Evolutionary conservation across 2,797 vertebrate genomes (phyloP).

Genomic region (Otolemur crassicaudatus): DNA sequence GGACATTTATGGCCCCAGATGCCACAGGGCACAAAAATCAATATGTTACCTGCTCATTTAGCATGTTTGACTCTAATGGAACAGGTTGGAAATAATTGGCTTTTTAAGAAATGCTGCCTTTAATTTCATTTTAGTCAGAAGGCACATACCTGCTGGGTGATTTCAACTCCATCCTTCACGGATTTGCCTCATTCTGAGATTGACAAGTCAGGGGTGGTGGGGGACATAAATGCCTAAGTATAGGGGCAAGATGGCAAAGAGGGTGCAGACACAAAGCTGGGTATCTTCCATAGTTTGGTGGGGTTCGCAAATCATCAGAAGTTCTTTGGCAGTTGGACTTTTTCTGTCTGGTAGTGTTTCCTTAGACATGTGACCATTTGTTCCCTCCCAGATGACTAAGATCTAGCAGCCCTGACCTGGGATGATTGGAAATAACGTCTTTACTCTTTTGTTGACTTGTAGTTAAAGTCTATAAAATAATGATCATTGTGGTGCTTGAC

Average conservation of each 20-base stretch:
- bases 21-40: conserved; percentile 76
- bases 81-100: conserved; percentile 81
- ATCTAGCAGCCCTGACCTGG: not conserved
- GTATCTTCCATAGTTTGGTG: not conserved
- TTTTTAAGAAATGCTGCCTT: conserved; percentile 75
- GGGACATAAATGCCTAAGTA: not conserved
- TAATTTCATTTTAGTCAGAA: conserved; percentile 76
- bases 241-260: not conserved
- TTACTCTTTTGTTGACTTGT: not conserved
- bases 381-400: not conserved
- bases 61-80: conserved; percentile 72
- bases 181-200: conserved; percentile 51
- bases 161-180: conserved; percentile 47
- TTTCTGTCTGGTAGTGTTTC: not conserved
- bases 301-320: not conserved
- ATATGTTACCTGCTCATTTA: conserved; percentile 78
- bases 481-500: not conserved
- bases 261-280: not conserved
- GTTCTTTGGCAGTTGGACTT: not conserved
- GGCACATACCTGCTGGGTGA: conserved; percentile 37
- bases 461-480: not conserved
- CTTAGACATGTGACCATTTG: not conserved
- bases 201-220: not conserved
- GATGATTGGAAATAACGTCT: conserved; percentile 15
- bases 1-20: conserved; percentile 75